Base-by-base conservation (phyloP, 2,797 vertebrate species). In the Peromyscus attwateri region DNA sequence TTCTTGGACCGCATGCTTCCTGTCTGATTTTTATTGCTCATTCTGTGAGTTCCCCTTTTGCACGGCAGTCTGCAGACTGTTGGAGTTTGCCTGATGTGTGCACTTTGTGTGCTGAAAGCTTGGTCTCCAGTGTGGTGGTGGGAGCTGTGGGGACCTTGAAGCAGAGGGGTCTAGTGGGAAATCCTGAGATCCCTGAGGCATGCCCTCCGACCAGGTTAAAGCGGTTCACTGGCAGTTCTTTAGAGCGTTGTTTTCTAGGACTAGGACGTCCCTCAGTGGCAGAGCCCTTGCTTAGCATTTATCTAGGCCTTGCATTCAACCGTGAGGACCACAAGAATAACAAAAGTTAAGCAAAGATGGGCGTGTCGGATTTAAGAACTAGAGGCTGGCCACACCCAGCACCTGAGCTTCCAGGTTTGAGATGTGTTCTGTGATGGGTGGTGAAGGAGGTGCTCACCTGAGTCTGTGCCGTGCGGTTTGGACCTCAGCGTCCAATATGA, bases 1-100 rank as follows among this genome's bases (percentile, higher is more conserved):
- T 87, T 87, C 77, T 95, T 92, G 89, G 83, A 37, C 60, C 62
- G 19, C 43, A n/a, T 8, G n/a, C 77, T 93, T 93, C 73, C 75
- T 40, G 29, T 60, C 1, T 89, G 83, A 66, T 80, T 95, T 95
- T 80, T 43, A 4, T 64, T 60, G 57, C 75, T 64, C 31, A 5
- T 92, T 57, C 76, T 37, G 16, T 83, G 71, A 77, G 80, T 81
- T 81, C 29, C 17, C 79, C 84, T 89, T 92, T 93, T 73, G 68
- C 43, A 37, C 11, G 43, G 91, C 13, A 64, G 37, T 27, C 70
- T 83, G 14, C 66, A 46, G 49, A 37, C 37, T 31, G 37, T 68
- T 79, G n/a, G 73, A 23, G 37, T 46, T 66, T 52, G 25, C 7
- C 29, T 85, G 62, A 19, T 37, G 49, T 37, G 12, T 76, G 60